Evolutionary conservation across 2,797 vertebrate species (phyloP), one percentile per base, ranked within the genome.

Genomic region (Protonibea diacanthus): DNA sequence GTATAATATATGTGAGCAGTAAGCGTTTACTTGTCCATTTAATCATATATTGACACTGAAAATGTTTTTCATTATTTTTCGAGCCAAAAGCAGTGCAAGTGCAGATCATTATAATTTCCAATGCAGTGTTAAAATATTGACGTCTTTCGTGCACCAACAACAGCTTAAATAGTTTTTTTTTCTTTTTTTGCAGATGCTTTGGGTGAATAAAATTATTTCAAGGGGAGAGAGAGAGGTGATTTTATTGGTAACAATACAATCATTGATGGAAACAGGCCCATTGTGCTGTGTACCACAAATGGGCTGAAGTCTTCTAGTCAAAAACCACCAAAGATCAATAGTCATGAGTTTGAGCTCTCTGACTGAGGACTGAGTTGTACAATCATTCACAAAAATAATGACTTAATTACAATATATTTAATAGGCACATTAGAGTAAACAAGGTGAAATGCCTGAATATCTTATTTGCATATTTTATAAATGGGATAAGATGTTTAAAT

Each of bases 261-360:
- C 9, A 38, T 2, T 38, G 33, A 38, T 38, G 33, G 33, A 38
- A 38, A 38, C 33, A 38, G 33, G 33, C 8, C 33, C 33, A 38
- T 2, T 38, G 33, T 38, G 33, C 33, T 38, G 33, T 38, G 33
- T 38, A 38, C 33, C 33, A 38, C 33, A 38, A 38, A 38, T 38
- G 8, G 33, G 33, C 0, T 69, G 48, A 38, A 57, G 51, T 66
- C 15, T 48, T 58, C 17, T 18, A 2, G 29, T 44, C 64, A 57
- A 45, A 60, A 59, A 38, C 11, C 47, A 58, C n/a, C n/a, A 51
- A 56, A 68, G 62, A 52, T 80, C 52, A 45, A 59, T 59, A 40
- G 17, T 13, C 9, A 51, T 44, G 52, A 58, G 58, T 63, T 45
- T 53, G 33, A 59, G 60, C 47, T 25, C 11, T 75, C 11, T 66